Percentiles rank a stretch among this genome's conserved stretches.
phyloP scores from a whole-genome alignment of 2,888 invertebrate species.

The Ectobius pallidus region DNA sequence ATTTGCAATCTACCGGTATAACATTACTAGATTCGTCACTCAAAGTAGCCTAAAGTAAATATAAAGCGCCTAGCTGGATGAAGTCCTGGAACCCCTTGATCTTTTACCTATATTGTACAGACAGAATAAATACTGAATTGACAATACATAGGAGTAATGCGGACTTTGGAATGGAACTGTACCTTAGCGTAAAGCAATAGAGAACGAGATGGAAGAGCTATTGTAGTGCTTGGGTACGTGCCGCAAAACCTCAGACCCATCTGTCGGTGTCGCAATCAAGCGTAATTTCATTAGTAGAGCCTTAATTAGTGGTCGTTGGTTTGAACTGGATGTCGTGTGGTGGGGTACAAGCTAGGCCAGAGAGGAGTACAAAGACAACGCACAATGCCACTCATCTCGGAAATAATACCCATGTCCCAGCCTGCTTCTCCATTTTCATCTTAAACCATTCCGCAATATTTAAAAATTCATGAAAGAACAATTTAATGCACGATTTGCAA shows the following conservation, averaged over 20 bases:
- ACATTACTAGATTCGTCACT: too few relatives aligned
- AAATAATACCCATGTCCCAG: too few relatives aligned
- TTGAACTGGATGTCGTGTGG: constrained; percentile 14
- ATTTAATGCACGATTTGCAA: too few relatives aligned
- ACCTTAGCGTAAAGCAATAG: constrained; percentile 12
- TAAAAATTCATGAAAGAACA: too few relatives aligned
- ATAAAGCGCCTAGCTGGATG: too few relatives aligned
- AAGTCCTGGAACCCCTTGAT: too few relatives aligned
- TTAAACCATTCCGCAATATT: too few relatives aligned
- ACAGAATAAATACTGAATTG: neutral
- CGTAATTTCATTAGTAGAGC: constrained; percentile 37
- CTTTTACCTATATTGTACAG: too few relatives aligned
- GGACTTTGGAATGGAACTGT: constrained; percentile 2
- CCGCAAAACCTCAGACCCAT: constrained; percentile 30
- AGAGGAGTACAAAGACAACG: neutral
- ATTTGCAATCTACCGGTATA: too few relatives aligned
- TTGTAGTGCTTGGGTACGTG: constrained; percentile 20
- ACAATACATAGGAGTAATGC: neutral
- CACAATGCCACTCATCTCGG: too few relatives aligned
- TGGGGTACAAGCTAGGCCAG: neutral
- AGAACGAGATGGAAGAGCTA: constrained; percentile 14
- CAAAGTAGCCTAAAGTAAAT: too few relatives aligned
- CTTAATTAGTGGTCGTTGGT: constrained; percentile 36
- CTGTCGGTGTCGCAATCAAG: constrained; percentile 38
- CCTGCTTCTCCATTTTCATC: too few relatives aligned